Conservation (phyloP, 1,140 invertebrate genomes). For the Drosophila carrolli region DNA sequence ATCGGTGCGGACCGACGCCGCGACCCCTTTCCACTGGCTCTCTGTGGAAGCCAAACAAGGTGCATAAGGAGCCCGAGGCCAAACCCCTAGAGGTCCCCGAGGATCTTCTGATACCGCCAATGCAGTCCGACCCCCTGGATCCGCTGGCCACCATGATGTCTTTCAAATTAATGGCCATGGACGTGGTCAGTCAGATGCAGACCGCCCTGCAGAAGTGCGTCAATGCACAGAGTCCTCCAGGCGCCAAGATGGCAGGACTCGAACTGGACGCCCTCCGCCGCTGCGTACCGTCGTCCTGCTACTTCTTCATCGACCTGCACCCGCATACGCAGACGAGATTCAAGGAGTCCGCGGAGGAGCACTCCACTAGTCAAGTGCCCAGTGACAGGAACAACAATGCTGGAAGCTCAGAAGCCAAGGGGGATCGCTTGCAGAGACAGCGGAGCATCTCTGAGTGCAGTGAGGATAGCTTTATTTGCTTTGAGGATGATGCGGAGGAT, state of each 20-base stretch:
- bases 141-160: conserved; percentile 65
- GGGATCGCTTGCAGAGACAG: conserved; percentile 37
- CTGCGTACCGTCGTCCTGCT: conserved; percentile 56
- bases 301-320: conserved; percentile 68
- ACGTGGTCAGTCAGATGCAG: conserved; percentile 56
- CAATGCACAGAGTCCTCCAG: conserved; percentile 41
- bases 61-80: conserved; percentile 38
- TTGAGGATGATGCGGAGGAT: conserved; percentile 58
- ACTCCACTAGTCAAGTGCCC: conserved; percentile 38
- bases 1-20: conserved; percentile 49
- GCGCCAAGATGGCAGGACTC: conserved; percentile 39
- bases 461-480: conserved; percentile 77
- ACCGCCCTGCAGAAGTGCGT: conserved; percentile 55
- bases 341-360: conserved; percentile 41
- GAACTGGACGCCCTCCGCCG: conserved; percentile 37
- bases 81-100: conserved; percentile 31
- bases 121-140: conserved; percentile 47
- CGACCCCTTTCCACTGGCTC: conserved; percentile 21
- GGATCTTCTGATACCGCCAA: conserved; percentile 35
- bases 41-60: conserved; percentile 43
- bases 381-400: conserved; percentile 47
- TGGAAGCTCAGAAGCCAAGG: conserved; percentile 7
- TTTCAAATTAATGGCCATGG: conserved; percentile 55
- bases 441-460: conserved; percentile 72
- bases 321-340: conserved; percentile 49